Base-by-base conservation (phyloP, 2,113 vertebrate genomes). In the Gnathonemus longibarbis region DNA sequence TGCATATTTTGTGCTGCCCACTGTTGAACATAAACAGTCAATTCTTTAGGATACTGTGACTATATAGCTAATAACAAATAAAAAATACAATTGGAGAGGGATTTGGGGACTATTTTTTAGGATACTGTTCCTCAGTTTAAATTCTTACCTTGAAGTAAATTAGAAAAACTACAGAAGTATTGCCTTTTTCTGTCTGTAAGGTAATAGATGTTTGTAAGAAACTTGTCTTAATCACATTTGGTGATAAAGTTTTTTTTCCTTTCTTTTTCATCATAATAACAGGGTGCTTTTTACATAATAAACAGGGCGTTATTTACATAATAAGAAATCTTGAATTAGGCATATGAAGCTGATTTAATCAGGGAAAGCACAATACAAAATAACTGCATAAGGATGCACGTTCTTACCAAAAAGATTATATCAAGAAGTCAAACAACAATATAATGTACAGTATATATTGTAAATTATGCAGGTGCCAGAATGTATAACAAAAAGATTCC, bases 141-240 rank as follows among this genome's bases (percentile, higher is more conserved):
- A 21, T 21, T 21, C 19, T 52, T 88, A 56, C 10, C 53, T 52
- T 88, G 52, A 39, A 58, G 17, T 31, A 35, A 88, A 88, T 42
- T 62, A 24, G 35, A 35, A 66, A 46, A 88, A 88, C 53, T 62
- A 88, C 53, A 27, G 39, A 88, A 24, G 35, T 88, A 21, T 45
- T 45, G 87, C 21, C 31, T 88, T 62, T 62, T 50, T 88, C 24
- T 62, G 52, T 88, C 87, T 88, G 87, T 66, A 62, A 88, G 19
- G 87, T 50, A 88, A 62, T 45, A 88, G 21, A 66, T 27, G 0
- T 45, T 52, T 52, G 50, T 87, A 35, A 53, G n/a, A n/a, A 27
- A 13, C 15, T 50, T 35, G 8, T 46, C 39, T 46, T 45, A 19
- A 84, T 46, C 19, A 84, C 83, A 39, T 80, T 80, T 42, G 35